Evolutionary conservation across 2,888 invertebrate species (phyloP), one percentile per base, ranked within the genome.

Genomic region (Eilema sororculum): DNA sequence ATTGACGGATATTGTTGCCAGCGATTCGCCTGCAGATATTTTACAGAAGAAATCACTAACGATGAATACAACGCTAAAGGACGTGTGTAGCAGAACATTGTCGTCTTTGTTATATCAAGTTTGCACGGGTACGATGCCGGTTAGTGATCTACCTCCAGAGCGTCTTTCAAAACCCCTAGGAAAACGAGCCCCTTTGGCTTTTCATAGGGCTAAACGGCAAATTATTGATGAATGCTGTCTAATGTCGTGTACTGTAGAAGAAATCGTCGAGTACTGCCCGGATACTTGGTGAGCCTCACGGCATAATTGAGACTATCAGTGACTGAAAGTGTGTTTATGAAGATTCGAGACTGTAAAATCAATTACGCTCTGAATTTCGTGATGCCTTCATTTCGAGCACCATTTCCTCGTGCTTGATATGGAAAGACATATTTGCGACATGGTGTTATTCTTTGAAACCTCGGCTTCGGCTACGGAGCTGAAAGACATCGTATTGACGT

Each of bases 221-320:
- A 80, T 94, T 4, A 90, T 81, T 0, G 88, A 92, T 58, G 90
- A 93, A 71, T 95, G 95, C 78, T 95, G 95, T 71, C 70, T 84
- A 2, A 84, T 80, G 16, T 80, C 92, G 0, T 95, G 95, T 69
- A 88, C 91, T 0, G 81, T 94, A 20, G 84, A 90, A 3, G 88
- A 93, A 74, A 78, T 95, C n/a, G 77, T 93, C 22, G 85, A 91
- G 59, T 94, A 93, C 73, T 95, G 95, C 78, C 92, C 93, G 16
- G 91, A 93, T 46, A 87, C 86, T 69, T 93, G 92, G 92, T 93
- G 91, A 93, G 30, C 63, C 24, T 24, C 6, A 30, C 12, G 16
- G 41, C 52, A 65, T 37, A 75, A 52, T 71, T 57, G 57, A 66
- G 65, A 76, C 75, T 78, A 62, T 76, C 69, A 67, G 75, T 79